Evolutionary conservation across 1,140 invertebrate species (phyloP).

Genomic region (Leptopilina boulardi): DNA sequence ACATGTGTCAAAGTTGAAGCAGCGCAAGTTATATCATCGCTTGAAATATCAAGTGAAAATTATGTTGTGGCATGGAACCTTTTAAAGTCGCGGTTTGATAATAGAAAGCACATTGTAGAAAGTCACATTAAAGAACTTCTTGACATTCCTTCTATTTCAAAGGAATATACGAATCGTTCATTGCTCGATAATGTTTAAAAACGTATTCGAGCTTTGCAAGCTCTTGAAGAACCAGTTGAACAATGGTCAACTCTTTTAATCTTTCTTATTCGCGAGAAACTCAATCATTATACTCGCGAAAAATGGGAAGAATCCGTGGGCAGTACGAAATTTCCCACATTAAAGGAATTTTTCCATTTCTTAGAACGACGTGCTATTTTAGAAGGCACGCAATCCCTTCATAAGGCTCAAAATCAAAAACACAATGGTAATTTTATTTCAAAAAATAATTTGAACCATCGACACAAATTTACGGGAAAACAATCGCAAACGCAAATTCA

Average conservation of each 20-base stretch:
- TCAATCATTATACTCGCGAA: not conserved
- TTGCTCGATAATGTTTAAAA: not conserved
- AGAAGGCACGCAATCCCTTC: not conserved
- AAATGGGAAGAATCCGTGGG: not conserved
- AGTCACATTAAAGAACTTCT: slow-evolving; percentile 1
- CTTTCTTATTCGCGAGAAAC: not conserved
- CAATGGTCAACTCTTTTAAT: not conserved
- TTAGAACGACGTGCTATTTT: not conserved
- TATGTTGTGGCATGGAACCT: not conserved
- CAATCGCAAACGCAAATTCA: not conserved
- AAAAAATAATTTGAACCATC: not conserved
- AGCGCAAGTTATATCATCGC: not conserved
- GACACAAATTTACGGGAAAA: not conserved
- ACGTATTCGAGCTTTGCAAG: not conserved
- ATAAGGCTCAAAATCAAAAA: not conserved
- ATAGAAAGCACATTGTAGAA: not conserved
- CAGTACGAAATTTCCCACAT: not conserved
- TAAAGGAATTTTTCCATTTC: not conserved
- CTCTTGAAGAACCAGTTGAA: not conserved
- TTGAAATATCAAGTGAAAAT: not conserved
- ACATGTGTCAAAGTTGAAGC: not conserved
- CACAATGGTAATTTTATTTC: not conserved
- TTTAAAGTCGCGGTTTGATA: not conserved
- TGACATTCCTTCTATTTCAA: not conserved
- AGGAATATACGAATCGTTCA: not conserved